These are phyloP conservation scores for Labrus mixtus DNA, from an alignment of 2,113 vertebrate species.

Conservation along the genomic window DNA sequence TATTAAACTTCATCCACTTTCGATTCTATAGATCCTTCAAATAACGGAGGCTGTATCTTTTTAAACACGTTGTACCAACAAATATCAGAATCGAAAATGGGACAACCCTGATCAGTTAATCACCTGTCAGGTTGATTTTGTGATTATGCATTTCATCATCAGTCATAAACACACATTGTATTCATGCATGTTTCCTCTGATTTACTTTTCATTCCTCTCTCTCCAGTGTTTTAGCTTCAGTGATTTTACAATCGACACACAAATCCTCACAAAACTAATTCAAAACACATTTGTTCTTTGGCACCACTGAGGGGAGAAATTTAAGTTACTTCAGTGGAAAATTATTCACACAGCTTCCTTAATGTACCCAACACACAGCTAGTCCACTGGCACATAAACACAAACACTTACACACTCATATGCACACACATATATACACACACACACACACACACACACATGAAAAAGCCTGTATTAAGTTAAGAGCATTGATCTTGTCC, in stretches of 20 bases:
- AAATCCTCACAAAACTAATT: no score
- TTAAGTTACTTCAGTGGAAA: conserved; percentile 26
- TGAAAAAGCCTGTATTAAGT: conserved; percentile 29
- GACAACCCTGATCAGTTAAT: no score
- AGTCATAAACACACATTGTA: conserved; percentile 56
- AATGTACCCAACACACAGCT: background rate
- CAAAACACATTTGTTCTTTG: background rate
- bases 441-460: conserved; percentile 41
- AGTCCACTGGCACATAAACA: background rate
- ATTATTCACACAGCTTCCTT: conserved; percentile 2
- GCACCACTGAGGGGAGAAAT: conserved; percentile 27
- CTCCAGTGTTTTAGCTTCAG: background rate
- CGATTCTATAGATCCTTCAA: no score
- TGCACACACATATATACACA: conserved; percentile 42
- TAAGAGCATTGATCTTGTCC: conserved; percentile 30
- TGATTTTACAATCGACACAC: background rate
- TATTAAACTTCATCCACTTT: no score
- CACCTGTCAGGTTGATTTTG: no score
- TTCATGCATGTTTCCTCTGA: conserved; percentile 26
- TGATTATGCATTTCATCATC: conserved; percentile 22
- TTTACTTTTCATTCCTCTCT: background rate
- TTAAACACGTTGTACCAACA: no score
- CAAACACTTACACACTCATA: background rate
- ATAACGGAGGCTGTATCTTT: no score
- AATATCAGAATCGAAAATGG: no score